These are phyloP conservation scores for Macropus fuliginosus DNA, from an alignment of 2,797 vertebrate species.

Conservation along the genomic window DNA sequence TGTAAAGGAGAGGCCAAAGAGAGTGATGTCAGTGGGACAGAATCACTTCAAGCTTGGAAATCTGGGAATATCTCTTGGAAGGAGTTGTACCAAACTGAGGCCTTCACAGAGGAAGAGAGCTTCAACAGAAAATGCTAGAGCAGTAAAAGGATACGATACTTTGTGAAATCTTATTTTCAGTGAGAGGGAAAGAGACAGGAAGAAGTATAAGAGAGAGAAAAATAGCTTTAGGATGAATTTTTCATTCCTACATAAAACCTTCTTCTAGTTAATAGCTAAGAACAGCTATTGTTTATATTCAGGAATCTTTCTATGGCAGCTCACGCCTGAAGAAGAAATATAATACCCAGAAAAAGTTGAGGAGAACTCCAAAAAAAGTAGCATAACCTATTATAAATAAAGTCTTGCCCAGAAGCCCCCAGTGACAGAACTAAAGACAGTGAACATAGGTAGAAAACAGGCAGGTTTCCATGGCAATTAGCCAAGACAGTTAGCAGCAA, in stretches of 20 bases:
- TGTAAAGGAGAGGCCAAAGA: not conserved
- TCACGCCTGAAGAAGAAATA: not conserved
- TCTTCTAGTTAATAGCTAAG: not conserved
- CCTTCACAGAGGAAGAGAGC: not conserved
- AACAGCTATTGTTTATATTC: not conserved
- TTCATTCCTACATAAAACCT: not conserved
- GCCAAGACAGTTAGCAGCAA: not conserved
- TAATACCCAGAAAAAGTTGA: not conserved
- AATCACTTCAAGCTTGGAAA: not conserved
- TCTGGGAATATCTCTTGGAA: not conserved
- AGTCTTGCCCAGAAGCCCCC: not conserved
- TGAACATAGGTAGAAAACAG: not conserved
- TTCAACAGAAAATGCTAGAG: not conserved
- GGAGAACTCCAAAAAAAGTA: not conserved
- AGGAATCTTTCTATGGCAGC: not conserved
- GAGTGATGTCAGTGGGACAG: not conserved
- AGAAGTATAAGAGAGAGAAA: not conserved
- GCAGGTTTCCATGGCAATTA: conserved; percentile 1
- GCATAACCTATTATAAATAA: no score
- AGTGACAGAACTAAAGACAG: not conserved
- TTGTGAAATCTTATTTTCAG: not conserved
- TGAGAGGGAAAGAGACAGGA: not conserved
- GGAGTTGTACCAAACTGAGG: not conserved
- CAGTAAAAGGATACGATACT: not conserved
- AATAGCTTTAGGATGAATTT: not conserved